Evolutionary conservation across 2,888 invertebrate genomes (phyloP).

Genomic region (Drosophila stalkeri): DNA sequence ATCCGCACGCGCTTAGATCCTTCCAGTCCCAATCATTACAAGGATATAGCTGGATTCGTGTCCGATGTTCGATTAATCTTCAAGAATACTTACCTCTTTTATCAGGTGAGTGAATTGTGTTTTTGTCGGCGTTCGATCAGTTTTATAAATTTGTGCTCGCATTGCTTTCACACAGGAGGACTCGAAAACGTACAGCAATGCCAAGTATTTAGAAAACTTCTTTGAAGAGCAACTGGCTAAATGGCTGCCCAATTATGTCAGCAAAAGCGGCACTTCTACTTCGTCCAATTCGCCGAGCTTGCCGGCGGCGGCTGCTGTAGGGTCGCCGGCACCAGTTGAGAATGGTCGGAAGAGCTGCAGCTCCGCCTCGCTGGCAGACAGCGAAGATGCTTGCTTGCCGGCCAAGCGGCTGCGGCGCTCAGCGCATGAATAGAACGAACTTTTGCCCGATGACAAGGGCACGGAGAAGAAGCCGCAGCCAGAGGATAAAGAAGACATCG

Average conservation of each 20-base stretch:
- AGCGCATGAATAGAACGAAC: conserved; percentile 81
- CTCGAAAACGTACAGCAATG: conserved; percentile 91
- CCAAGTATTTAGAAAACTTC: conserved; percentile 93
- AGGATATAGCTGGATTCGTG: conserved; percentile 90
- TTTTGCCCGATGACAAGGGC: conserved; percentile 63
- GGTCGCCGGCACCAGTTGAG: conserved; percentile 73
- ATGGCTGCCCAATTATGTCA: conserved; percentile 91
- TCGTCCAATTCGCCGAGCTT: conserved; percentile 70
- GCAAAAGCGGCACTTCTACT: conserved; percentile 66
- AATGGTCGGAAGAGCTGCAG: conserved; percentile 80
- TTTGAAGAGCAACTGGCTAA: conserved; percentile 93
- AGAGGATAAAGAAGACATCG: conserved; percentile 1
- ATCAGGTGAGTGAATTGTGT: conserved; percentile 87
- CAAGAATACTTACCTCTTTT: conserved; percentile 93
- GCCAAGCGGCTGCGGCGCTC: conserved; percentile 82
- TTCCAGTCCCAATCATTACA: conserved; percentile 90
- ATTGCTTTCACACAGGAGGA: conserved; percentile 87
- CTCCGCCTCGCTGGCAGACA: conserved; percentile 72
- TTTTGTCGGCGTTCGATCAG: not conserved
- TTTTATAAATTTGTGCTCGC: conserved; percentile 38
- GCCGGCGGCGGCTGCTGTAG: conserved; percentile 56
- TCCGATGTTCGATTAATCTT: conserved; percentile 94
- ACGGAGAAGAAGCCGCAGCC: conserved; percentile 42
- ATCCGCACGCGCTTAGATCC: conserved; percentile 93
- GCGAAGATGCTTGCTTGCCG: conserved; percentile 82